A percentile compares a stretch with the other conserved stretches of the same genome.
phyloP scores from a whole-genome alignment of 2,797 vertebrate species.

The Sandelia bainsii region DNA sequence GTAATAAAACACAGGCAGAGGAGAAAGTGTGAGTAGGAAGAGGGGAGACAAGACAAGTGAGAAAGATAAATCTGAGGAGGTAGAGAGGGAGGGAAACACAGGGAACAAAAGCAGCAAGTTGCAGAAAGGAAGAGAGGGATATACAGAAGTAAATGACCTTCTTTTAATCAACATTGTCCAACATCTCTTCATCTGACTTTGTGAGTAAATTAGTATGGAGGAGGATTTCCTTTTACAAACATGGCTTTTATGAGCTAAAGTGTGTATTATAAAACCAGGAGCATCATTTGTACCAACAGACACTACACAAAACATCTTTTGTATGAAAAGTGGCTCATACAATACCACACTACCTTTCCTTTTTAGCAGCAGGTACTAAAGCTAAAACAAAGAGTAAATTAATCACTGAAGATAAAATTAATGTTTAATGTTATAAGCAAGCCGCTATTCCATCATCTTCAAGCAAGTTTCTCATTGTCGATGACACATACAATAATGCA shows the following conservation, averaged over 20 bases:
- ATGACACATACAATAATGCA: no score
- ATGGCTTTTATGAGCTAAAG: background rate
- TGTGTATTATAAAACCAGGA: background rate
- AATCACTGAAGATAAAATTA: background rate
- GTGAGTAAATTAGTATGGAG: constrained; percentile 1
- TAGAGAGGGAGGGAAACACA: constrained; percentile 26
- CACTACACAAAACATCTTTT: background rate
- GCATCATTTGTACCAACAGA: background rate
- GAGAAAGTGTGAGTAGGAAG: constrained; percentile 58
- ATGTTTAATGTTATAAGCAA: background rate
- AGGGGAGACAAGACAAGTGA: constrained; percentile 45
- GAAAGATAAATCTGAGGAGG: constrained; percentile 31
- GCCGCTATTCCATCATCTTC: background rate
- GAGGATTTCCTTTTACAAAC: background rate
- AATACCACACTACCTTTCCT: background rate
- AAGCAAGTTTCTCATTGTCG: background rate
- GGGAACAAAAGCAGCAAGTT: constrained; percentile 26
- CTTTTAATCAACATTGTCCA: background rate
- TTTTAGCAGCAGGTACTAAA: background rate
- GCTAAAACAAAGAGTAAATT: background rate
- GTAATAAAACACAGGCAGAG: constrained; percentile 78
- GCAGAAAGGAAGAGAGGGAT: constrained; percentile 15
- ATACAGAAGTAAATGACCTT: background rate
- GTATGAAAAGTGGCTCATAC: background rate
- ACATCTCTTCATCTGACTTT: background rate